Conservation (phyloP, 2,888 invertebrate species). For the Sisyra terminalis region DNA sequence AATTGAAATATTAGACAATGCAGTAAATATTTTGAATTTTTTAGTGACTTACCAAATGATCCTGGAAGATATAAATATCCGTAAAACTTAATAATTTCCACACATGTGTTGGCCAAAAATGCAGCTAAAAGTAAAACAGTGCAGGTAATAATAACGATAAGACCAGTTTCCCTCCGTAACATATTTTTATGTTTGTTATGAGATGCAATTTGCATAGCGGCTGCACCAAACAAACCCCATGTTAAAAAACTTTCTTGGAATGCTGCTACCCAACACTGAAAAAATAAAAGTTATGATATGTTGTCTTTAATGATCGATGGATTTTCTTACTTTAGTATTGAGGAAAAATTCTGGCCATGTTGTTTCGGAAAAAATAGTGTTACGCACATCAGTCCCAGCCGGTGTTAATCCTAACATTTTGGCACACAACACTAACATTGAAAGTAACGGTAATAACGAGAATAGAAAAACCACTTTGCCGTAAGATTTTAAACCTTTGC, state of each 20-base stretch:
- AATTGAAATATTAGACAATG: no score
- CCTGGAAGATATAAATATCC: constrained; percentile 65
- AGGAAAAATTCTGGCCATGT: constrained; percentile 74
- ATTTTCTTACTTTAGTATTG: constrained; percentile 63
- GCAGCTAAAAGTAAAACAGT: constrained; percentile 58
- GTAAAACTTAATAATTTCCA: constrained; percentile 55
- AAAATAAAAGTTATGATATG: constrained; percentile 13
- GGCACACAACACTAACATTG: constrained; percentile 53
- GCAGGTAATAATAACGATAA: constrained; percentile 54
- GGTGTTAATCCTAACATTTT: constrained; percentile 60
- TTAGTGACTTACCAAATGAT: constrained; percentile 57
- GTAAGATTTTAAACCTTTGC: constrained; percentile 72
- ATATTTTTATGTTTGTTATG: constrained; percentile 56
- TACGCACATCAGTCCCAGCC: constrained; percentile 40
- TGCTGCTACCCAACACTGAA: constrained; percentile 76
- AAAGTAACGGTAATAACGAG: constrained; percentile 60
- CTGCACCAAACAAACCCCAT: constrained; percentile 71
- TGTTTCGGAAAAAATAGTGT: constrained; percentile 61
- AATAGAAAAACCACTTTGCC: constrained; percentile 72
- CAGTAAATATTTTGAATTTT: no score
- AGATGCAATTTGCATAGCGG: constrained; percentile 63
- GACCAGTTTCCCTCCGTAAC: constrained; percentile 41
- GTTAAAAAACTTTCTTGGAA: constrained; percentile 77
- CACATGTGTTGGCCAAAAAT: constrained; percentile 68
- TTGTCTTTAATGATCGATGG: not conserved